Conservation (phyloP, 2,888 invertebrate genomes). For the Drepana falcataria region DNA sequence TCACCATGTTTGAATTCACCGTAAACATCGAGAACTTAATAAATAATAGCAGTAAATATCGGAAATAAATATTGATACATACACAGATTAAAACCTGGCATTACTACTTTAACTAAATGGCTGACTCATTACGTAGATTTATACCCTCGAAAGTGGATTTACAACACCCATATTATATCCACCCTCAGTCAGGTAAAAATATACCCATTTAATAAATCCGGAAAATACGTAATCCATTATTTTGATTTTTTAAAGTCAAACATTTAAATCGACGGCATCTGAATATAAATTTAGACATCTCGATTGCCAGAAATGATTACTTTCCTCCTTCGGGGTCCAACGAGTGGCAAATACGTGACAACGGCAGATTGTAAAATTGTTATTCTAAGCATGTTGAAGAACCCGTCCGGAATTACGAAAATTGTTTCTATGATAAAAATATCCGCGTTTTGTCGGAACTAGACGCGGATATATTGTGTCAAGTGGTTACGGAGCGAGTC, state of each 20-base stretch:
- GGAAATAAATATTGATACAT: too few relatives aligned
- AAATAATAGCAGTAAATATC: too few relatives aligned
- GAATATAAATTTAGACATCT: constrained; percentile 65
- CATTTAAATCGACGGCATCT: constrained; percentile 59
- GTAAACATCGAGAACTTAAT: too few relatives aligned
- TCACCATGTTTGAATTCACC: too few relatives aligned
- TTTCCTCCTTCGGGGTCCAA: constrained; percentile 59
- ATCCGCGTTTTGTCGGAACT: constrained; percentile 50
- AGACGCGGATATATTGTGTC: constrained; percentile 24
- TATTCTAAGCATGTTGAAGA: constrained; percentile 69
- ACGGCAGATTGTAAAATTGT: constrained; percentile 71
- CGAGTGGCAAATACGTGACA: constrained; percentile 67
- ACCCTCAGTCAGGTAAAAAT: too few relatives aligned
- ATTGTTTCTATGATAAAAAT: constrained; percentile 64
- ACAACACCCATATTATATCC: too few relatives aligned
- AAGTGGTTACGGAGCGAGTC: constrained; percentile 6
- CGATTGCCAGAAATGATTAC: constrained; percentile 71
- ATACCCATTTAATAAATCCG: neutral
- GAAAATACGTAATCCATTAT: constrained; percentile 23
- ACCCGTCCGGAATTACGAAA: constrained; percentile 66
- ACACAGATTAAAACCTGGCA: too few relatives aligned
- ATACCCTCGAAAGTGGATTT: too few relatives aligned
- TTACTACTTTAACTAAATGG: too few relatives aligned
- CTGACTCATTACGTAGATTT: too few relatives aligned
- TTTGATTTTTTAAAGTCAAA: constrained; percentile 43